Evolutionary conservation across 2,888 invertebrate species (phyloP).

Genomic region (Drosophila prolongata): DNA sequence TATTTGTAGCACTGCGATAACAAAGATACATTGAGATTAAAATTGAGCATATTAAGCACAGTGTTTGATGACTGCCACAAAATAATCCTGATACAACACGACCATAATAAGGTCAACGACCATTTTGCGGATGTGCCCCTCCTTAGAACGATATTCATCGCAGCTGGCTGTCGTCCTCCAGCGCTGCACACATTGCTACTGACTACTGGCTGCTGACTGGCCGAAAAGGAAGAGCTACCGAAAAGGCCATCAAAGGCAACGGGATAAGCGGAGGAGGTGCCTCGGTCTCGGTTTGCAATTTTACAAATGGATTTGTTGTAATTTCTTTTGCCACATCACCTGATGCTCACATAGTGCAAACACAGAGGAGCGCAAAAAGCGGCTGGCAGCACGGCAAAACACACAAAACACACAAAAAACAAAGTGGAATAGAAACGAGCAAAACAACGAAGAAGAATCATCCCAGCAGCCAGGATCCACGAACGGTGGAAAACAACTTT

Average conservation of each 20-base stretch:
- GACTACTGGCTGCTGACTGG: conserved; percentile 1
- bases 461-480: conserved; percentile 12
- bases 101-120: too few relatives aligned
- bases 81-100: too few relatives aligned
- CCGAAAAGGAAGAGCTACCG: conserved; percentile 11
- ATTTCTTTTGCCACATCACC: conserved; percentile 78
- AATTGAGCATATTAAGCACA: too few relatives aligned
- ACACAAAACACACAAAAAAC: conserved; percentile 15
- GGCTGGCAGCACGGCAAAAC: conserved; percentile 11
- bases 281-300: conserved; percentile 74
- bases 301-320: conserved; percentile 80
- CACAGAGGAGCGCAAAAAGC: conserved; percentile 30
- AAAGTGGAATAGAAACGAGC: conserved; percentile 51
- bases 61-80: too few relatives aligned
- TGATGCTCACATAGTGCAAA: conserved; percentile 74
- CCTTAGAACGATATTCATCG: conserved; percentile 15
- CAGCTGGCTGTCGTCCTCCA: background rate
- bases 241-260: conserved; percentile 38
- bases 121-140: too few relatives aligned
- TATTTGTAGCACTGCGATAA: too few relatives aligned
- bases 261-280: conserved; percentile 31
- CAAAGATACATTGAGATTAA: too few relatives aligned
- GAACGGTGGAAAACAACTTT: conserved; percentile 60
- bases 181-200: conserved; percentile 2
- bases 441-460: conserved; percentile 35